These are phyloP conservation scores for Montipora foliosa DNA, from an alignment of 64 coral and sea anemone genomes.

Conservation along the genomic window DNA sequence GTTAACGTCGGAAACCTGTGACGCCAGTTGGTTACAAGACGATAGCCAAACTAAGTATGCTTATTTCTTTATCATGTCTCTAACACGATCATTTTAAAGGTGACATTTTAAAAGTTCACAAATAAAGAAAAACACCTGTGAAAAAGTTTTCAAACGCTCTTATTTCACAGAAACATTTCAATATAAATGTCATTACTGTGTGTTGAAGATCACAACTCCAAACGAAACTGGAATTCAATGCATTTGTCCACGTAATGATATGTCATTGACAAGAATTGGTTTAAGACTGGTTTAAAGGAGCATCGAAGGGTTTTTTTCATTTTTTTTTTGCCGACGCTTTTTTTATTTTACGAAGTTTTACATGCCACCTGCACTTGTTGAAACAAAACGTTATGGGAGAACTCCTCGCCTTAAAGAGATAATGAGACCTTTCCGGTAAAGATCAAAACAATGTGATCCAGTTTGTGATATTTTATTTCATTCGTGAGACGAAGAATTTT, in stretches of 20 bases:
- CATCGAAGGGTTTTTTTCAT: no score
- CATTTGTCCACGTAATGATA: background rate
- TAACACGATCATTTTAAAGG: slow-evolving; percentile 2
- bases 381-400: background rate
- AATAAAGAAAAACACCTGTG: slow-evolving; percentile 28
- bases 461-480: background rate
- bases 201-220: background rate
- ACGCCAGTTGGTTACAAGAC: slow-evolving; percentile 16
- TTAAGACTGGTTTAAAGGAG: background rate
- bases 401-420: background rate
- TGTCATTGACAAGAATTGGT: background rate
- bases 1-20: slow-evolving; percentile 3
- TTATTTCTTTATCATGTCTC: background rate
- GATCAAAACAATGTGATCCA: background rate
- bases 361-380: background rate
- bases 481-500: background rate
- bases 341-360: background rate
- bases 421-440: background rate
- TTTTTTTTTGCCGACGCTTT: no score
- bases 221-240: background rate
- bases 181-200: background rate
- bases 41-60: background rate
- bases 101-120: background rate
- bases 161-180: background rate
- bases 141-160: background rate